A percentile compares a stretch with the other conserved stretches of the same genome.
These are phyloP conservation scores for Sphaerophoria taeniata DNA, from an alignment of 2,888 invertebrate genomes.

Conservation along the genomic window DNA sequence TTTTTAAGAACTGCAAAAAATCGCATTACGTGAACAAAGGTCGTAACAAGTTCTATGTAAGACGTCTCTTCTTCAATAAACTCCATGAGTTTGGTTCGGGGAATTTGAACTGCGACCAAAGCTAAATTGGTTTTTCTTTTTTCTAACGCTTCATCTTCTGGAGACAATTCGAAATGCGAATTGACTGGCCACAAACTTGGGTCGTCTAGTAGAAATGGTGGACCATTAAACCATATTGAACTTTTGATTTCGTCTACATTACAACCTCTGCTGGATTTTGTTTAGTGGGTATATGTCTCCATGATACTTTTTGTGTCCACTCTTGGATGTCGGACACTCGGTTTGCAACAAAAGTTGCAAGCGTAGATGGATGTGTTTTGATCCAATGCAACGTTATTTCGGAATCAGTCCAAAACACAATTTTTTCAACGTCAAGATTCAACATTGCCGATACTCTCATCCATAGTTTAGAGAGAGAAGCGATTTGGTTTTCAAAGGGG, in stretches of 20 bases:
- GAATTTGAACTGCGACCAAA: not conserved
- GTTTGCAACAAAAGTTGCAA: too few relatives aligned
- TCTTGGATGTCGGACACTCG: too few relatives aligned
- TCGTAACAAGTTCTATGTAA: too few relatives aligned
- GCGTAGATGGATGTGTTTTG: too few relatives aligned
- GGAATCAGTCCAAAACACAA: constrained; percentile 17
- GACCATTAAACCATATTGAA: constrained; percentile 3
- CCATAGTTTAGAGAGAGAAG: constrained; percentile 40
- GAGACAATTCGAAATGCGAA: too few relatives aligned
- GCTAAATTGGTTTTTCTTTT: not conserved
- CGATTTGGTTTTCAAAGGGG: constrained; percentile 54
- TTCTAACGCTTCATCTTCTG: not conserved
- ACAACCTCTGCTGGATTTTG: too few relatives aligned
- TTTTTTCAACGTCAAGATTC: constrained; percentile 35
- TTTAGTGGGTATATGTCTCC: too few relatives aligned
- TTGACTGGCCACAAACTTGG: not conserved
- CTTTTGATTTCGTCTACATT: constrained; percentile 4
- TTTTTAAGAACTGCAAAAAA: too few relatives aligned
- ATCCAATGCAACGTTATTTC: too few relatives aligned
- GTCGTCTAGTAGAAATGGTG: not conserved
- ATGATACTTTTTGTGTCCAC: too few relatives aligned
- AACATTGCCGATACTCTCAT: constrained; percentile 34
- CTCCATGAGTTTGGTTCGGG: not conserved
- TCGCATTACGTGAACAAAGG: too few relatives aligned
- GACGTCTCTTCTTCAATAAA: not conserved